Evolutionary conservation across 2,113 vertebrate species (phyloP).

Genomic region (Hydrolagus affinis): DNA sequence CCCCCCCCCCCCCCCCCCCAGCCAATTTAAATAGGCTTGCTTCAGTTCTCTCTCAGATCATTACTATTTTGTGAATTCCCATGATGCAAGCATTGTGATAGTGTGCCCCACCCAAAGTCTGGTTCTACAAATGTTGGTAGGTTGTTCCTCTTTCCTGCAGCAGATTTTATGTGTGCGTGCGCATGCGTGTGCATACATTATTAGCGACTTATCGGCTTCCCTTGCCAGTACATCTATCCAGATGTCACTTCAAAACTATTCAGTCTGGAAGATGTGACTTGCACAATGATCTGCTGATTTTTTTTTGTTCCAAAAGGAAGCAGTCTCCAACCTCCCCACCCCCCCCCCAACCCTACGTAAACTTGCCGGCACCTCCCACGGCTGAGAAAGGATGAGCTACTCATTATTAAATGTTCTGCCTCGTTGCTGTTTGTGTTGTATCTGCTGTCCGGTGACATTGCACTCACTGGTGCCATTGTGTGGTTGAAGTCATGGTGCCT

Average conservation of each 20-base stretch:
- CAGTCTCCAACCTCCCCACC: too few relatives aligned
- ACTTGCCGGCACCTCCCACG: too few relatives aligned
- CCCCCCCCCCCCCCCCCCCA: neutral
- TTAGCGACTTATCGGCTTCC: neutral
- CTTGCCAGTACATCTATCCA: neutral
- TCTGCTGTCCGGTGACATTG: too few relatives aligned
- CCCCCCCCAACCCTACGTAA: too few relatives aligned
- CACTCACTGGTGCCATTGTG: too few relatives aligned
- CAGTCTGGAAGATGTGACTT: neutral
- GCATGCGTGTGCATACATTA: neutral
- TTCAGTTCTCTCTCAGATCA: neutral
- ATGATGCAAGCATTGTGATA: neutral
- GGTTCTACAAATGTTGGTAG: neutral
- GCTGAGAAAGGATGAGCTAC: too few relatives aligned
- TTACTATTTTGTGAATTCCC: neutral
- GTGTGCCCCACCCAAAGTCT: neutral
- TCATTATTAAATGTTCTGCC: too few relatives aligned
- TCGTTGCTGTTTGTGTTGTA: too few relatives aligned
- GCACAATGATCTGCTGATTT: neutral
- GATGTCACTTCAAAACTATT: neutral
- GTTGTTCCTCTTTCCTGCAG: neutral
- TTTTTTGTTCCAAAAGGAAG: neutral
- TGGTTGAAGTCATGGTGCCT: too few relatives aligned
- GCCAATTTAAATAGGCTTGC: neutral
- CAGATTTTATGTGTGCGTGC: neutral